These are phyloP conservation scores for Dysmachus trigonus DNA, from an alignment of 2,888 invertebrate species.

Conservation along the genomic window DNA sequence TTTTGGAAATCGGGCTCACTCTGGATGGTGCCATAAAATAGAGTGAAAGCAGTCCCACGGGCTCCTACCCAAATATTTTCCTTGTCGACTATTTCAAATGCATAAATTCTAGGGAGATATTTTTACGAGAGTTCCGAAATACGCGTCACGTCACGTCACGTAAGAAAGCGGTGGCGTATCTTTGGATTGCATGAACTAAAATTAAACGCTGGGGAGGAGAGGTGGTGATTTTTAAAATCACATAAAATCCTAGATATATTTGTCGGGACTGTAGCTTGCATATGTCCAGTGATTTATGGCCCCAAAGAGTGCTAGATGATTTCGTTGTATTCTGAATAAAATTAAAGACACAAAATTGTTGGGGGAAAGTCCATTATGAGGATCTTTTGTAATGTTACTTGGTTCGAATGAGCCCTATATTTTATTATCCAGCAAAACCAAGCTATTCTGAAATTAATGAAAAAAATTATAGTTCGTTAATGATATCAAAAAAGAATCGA, in stretches of 20 bases:
- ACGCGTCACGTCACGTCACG: neutral
- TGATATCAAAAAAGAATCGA: no score
- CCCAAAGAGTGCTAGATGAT: neutral
- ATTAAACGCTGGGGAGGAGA: slow-evolving; percentile 1
- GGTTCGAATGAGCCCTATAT: no score
- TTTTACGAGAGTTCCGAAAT: neutral
- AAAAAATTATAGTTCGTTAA: no score
- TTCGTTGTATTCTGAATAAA: neutral
- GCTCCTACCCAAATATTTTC: neutral
- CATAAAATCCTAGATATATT: slow-evolving; percentile 16
- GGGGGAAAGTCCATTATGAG: neutral
- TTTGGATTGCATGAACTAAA: neutral
- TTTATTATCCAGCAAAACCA: no score
- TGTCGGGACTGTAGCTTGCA: neutral
- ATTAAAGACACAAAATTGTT: neutral
- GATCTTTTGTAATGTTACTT: no score
- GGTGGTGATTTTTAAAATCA: slow-evolving; percentile 23
- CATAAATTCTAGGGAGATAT: neutral
- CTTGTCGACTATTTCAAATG: neutral
- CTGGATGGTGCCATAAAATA: neutral
- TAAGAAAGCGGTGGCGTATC: neutral
- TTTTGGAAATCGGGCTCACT: neutral
- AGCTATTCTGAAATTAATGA: no score
- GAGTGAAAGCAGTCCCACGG: neutral
- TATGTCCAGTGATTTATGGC: neutral